Evolutionary conservation across 1,140 invertebrate species (phyloP).

Genomic region (Zelostemma sp.): DNA sequence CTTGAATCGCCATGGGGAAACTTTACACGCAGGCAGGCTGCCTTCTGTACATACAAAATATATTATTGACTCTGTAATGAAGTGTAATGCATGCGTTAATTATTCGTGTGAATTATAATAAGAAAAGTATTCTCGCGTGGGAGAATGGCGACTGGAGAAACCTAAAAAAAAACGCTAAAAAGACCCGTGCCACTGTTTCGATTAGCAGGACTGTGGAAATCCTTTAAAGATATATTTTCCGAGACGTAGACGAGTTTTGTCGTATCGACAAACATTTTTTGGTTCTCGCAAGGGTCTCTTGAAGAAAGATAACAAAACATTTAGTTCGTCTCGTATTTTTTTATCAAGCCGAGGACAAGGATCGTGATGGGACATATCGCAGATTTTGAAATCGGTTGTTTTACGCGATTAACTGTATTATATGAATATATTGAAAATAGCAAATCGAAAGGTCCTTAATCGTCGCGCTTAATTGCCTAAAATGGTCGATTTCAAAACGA

Average conservation of each 20-base stretch:
- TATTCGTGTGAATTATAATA: constrained; percentile 61
- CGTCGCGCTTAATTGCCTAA: not conserved
- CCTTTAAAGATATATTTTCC: constrained; percentile 10
- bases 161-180: constrained; percentile 21
- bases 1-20: constrained; percentile 53
- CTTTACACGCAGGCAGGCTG: constrained; percentile 47
- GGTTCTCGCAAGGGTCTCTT: not conserved
- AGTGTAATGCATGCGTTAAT: constrained; percentile 66
- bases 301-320: not conserved
- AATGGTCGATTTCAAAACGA: not conserved
- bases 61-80: constrained; percentile 66
- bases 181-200: constrained; percentile 38
- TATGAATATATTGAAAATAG: not conserved
- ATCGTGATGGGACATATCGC: not conserved
- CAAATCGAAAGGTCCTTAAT: not conserved
- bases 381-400: not conserved
- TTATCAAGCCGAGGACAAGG: not conserved
- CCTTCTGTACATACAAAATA: constrained; percentile 57
- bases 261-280: constrained; percentile 25
- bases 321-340: not conserved
- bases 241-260: constrained; percentile 15
- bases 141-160: constrained; percentile 31
- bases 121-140: constrained; percentile 45
- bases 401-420: not conserved
- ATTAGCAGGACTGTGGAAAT: constrained; percentile 14